A percentile compares a stretch with the other conserved stretches of the same genome.
These are phyloP conservation scores for Acronicta alni DNA, from an alignment of 2,888 invertebrate genomes.

Conservation along the genomic window DNA sequence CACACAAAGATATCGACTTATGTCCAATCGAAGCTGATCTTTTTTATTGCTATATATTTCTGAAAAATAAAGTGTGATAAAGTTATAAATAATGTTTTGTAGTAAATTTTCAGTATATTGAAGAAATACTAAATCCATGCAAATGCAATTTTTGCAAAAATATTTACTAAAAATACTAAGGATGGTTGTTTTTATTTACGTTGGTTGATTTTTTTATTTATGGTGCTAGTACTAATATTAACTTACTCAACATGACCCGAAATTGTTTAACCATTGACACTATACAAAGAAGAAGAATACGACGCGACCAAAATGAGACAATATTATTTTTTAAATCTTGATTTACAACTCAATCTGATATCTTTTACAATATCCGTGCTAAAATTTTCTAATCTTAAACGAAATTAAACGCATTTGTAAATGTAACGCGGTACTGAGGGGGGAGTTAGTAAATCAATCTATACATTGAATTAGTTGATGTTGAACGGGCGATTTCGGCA, in stretches of 20 bases:
- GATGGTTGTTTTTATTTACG: background rate
- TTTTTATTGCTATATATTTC: conserved; percentile 28
- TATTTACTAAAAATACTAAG: conserved; percentile 11
- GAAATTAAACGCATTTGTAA: conserved; percentile 84
- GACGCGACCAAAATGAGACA: conserved; percentile 14
- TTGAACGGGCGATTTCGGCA: conserved; percentile 83
- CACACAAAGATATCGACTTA: conserved; percentile 29
- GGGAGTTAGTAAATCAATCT: conserved; percentile 81
- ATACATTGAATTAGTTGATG: conserved; percentile 85
- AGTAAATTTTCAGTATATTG: conserved; percentile 19
- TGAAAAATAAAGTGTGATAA: conserved; percentile 22
- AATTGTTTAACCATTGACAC: too few relatives aligned
- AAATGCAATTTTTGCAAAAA: conserved; percentile 18
- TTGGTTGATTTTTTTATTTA: background rate
- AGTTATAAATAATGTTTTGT: conserved; percentile 27
- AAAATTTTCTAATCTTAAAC: conserved; percentile 71
- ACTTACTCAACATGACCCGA: too few relatives aligned
- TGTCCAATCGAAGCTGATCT: conserved; percentile 16
- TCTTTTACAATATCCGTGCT: conserved; percentile 64
- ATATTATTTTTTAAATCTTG: conserved; percentile 45
- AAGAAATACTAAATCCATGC: conserved; percentile 16
- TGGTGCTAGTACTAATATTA: background rate
- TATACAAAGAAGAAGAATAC: too few relatives aligned
- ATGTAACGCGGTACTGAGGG: conserved; percentile 58
- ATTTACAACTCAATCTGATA: conserved; percentile 62